A percentile compares a stretch with the other conserved stretches of the same genome.
Evolutionary conservation across 2,888 invertebrate genomes (phyloP).

Genomic region (Pollenia griseotomentosa): DNA sequence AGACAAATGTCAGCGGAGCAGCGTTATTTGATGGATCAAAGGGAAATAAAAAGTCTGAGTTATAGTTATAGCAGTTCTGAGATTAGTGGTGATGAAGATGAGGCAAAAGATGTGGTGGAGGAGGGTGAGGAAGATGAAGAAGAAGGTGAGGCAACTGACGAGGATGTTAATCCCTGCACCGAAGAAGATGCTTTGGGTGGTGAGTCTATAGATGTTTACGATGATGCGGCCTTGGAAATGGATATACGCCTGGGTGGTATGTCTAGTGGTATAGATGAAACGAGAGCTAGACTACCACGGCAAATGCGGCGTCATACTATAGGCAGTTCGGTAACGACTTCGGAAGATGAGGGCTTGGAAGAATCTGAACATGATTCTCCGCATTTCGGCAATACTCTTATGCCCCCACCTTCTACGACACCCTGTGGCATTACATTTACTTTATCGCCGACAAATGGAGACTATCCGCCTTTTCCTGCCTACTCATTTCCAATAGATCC

Average conservation of each 20-base stretch:
- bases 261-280: conserved; percentile 79
- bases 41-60: conserved; percentile 83
- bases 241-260: conserved; percentile 79
- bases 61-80: conserved; percentile 85
- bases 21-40: conserved; percentile 81
- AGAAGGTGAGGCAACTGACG: conserved; percentile 83
- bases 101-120: conserved; percentile 27
- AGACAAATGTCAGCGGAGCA: conserved; percentile 85
- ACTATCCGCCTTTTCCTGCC: conserved; percentile 82
- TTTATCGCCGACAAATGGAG: conserved; percentile 86
- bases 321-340: conserved; percentile 82
- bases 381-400: conserved; percentile 84
- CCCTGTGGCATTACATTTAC: conserved; percentile 88
- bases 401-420: conserved; percentile 84
- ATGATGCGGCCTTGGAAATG: conserved; percentile 79
- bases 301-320: conserved; percentile 81
- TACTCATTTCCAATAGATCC: conserved; percentile 80
- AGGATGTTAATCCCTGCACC: conserved; percentile 69
- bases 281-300: conserved; percentile 78
- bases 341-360: conserved; percentile 85
- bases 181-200: conserved; percentile 62
- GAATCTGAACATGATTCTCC: conserved; percentile 84
- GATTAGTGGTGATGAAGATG: conserved; percentile 81
- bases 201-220: conserved; percentile 73
- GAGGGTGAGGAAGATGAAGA: conserved; percentile 71